phyloP scores from a whole-genome alignment of 2,113 vertebrate species.

The Mixornis gularis region DNA sequence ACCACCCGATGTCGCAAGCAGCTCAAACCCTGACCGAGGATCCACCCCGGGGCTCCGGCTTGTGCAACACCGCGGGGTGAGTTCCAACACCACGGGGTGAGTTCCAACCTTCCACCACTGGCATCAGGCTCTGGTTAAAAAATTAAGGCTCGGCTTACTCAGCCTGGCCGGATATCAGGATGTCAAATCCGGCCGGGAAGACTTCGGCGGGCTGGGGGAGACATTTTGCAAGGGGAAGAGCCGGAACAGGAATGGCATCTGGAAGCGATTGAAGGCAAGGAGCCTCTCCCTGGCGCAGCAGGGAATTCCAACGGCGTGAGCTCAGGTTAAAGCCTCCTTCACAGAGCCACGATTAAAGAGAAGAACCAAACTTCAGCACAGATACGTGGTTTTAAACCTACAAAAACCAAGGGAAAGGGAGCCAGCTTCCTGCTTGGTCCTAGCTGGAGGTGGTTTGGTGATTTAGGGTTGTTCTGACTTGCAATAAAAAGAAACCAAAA shows the following conservation, averaged over 20 bases:
- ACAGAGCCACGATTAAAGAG: not conserved
- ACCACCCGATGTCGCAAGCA: not conserved
- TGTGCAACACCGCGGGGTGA: not conserved
- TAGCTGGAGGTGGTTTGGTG: accelerated
- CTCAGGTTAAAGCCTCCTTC: constrained; percentile 48
- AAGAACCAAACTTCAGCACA: not conserved
- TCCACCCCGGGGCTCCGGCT: not conserved
- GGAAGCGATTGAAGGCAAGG: constrained; percentile 38
- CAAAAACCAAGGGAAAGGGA: not conserved
- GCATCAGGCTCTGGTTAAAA: not conserved
- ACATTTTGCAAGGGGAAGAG: constrained; percentile 23
- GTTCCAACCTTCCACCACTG: not conserved
- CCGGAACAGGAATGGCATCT: constrained; percentile 7
- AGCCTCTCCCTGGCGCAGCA: constrained; percentile 44
- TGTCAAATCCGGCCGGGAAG: not conserved
- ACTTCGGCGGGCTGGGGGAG: not conserved
- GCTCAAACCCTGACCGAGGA: not conserved
- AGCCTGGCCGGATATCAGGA: not conserved
- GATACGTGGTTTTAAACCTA: not conserved
- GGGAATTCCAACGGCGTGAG: constrained; percentile 57
- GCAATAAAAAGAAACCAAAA: not conserved
- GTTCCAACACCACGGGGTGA: not conserved
- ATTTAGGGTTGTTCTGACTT: not conserved
- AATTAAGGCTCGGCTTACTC: not conserved
- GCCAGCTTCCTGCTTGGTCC: not conserved